phyloP scores from a whole-genome alignment of 2,113 vertebrate species.

The Empidonax alnorum region DNA sequence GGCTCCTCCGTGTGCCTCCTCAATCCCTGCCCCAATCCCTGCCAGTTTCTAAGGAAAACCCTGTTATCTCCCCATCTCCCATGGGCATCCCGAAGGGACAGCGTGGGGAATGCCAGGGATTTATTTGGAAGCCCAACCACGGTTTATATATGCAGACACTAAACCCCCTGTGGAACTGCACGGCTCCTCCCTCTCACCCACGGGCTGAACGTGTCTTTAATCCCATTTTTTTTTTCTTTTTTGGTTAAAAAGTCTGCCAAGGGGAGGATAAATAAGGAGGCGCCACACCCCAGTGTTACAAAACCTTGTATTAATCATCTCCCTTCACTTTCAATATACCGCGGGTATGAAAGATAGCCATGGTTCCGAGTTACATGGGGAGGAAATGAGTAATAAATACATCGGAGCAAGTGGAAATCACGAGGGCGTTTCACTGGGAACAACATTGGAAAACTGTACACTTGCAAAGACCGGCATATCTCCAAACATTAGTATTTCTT shows the following conservation, averaged over 20 bases:
- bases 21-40: background rate
- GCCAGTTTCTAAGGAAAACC: background rate
- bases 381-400: slow-evolving; percentile 87
- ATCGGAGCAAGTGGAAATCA: slow-evolving; percentile 81
- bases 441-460: slow-evolving; percentile 86
- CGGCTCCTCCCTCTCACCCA: background rate
- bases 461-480: slow-evolving; percentile 81
- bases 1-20: accelerated
- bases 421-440: slow-evolving; percentile 80
- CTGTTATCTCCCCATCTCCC: accelerated
- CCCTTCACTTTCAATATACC: slow-evolving; percentile 82
- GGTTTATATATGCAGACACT: background rate
- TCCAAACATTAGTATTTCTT: slow-evolving; percentile 81
- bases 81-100: background rate
- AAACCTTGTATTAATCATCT: slow-evolving; percentile 89
- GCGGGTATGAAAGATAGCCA: slow-evolving; percentile 84
- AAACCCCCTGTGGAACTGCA: background rate
- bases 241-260: background rate
- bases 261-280: slow-evolving; percentile 45
- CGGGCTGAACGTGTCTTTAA: background rate
- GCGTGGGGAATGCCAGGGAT: background rate
- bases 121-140: background rate
- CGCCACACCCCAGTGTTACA: slow-evolving; percentile 82
- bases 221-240: background rate
- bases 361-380: slow-evolving; percentile 80